Evolutionary conservation across 2,888 invertebrate species (phyloP), one percentile per base, ranked within the genome.

Genomic region (Rhagonycha fulva): DNA sequence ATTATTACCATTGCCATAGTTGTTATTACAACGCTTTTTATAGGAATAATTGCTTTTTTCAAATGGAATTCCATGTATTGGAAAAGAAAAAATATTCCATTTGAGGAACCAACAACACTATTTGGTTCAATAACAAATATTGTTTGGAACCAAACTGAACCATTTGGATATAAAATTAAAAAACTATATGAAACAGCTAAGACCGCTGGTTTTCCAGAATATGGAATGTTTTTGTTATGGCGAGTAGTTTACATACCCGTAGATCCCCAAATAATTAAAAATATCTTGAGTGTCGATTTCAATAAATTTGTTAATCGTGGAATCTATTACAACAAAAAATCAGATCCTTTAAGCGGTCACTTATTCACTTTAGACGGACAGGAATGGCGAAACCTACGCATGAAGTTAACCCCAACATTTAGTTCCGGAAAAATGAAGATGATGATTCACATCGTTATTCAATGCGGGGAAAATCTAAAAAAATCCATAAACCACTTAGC

Each of bases 371-470:
- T 85, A 61, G 83, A 84, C 11, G 88, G 85, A 10, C 81, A 84
- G 7, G 84, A 85, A 68, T 89, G 89, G 89, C 88, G 85, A 77
- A 83, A 83, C 24, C 78, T 89, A 32, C 81, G 89, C 66, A 79
- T 84, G 0, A 87, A 88, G 72, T 73, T 89, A 26, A 86, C 88
- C 0, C 87, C 88, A 0, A 86, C 87, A 0, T 89, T 89, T 78
- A 87, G 89, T 0, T 85, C 87, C 0, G 88, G 88, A 19, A 89
- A 89, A 81, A 86, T 89, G 83, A 88, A 87, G 77, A 84, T 84
- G 79, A 88, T 89, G 88, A 86, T 87, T 74, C 80, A 81, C 9
- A 83, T 84, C 4, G 78, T 88, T 62, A 73, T 84, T 7, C 80
- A 83, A 10, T 85, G 85, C 75, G 82, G 83, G 1, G 71, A 83